Evolutionary conservation across 2,888 invertebrate genomes (phyloP), one percentile per base, ranked within the genome.

Genomic region (Drosophila vallismaia): DNA sequence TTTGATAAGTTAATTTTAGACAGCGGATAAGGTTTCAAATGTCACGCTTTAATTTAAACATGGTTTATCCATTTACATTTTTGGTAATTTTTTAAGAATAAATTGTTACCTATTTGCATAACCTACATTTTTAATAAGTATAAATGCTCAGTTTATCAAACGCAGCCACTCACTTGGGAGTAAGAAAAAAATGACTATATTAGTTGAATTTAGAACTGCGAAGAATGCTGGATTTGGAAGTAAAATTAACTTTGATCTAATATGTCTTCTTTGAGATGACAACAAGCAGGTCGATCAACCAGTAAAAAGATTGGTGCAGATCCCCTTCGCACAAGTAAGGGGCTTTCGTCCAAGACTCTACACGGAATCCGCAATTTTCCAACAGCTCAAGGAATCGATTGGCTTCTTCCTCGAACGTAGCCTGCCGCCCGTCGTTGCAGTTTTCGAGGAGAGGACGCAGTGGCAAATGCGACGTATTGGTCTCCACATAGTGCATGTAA

Each of bases 241-340:
- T 29, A 4, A 26, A 10, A 7, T 12, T 5, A n/a, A 19, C 19
- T 14, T 10, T 24, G 31, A 24, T 46, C 54, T 70, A 56, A 9
- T 44, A 56, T 24, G 66, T 31, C n/a, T 90, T 91, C 74, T 92
- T 92, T 80, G 93, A 94, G 84, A 96, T 93, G 44, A 98, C 94
- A 90, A 98, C 97, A n/a, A 98, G 93, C 26, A 95, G 95, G 92
- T 98, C 98, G 82, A 96, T 95, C 51, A 98, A 93, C 94, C 97
- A 97, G 92, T 98, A 98, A 92, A 96, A 97, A 0, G 97, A 95
- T 91, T 97, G 97, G 49, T 95, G 94, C 76, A 98, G 93, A 92
- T 99, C 99, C 0, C 99, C 99, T 92, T 99, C 99, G 92, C 99
- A 99, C 40, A 99, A 93, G 91, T 99, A 99, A 0, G 99, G 99